Base-by-base conservation (phyloP, 2,888 invertebrate genomes). In the Hyppa rectilinea region DNA sequence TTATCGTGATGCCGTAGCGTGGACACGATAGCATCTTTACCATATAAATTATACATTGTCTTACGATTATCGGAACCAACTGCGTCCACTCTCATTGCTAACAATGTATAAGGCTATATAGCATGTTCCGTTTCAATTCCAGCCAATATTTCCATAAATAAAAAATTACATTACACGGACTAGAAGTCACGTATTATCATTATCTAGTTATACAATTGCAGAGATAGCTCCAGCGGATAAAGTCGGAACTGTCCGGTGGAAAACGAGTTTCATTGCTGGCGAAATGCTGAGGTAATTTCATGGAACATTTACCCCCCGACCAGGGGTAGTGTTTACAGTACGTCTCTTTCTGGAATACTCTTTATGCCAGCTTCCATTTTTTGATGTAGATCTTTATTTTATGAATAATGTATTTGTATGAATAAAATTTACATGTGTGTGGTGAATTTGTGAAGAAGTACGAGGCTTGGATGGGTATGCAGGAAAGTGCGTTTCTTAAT, bases 231-330 rank as follows among this genome's bases (percentile, higher is more conserved):
- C 82, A 86, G 83, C 74, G 87, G 86, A 90, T 91, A 91, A 88
- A 84, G 87, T 85, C 78, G 85, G 86, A 90, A 90, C 90, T 91
- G 91, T 89, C 87, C 86, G 83, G 88, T 88, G 76, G 82, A 76
- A 82, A 84, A 81, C 71, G 82, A 82, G 82, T 82, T 84, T 81
- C 84, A 84, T 82, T 81, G 82, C 83, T 84, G 87, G 88, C 90
- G 90, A 92, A 92, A 92, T 88, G 90, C 90, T 89, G 88, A 90
- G 90, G 92, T 93, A 93, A 94, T 94, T 93, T 93, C 92, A 93
- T 92, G 93, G 92, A 89, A 92, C 93, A 93, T 94, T 93, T 92
- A 91, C 91, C 87, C 86, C 88, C 81, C 67, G 90, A 88, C 84
- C 91, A 89, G 88, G 90, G 91, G 90, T 90, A 91, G 87, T 92